Evolutionary conservation across 2,113 vertebrate genomes (phyloP), one percentile per base, ranked within the genome.

Genomic region (Raja brachyura): DNA sequence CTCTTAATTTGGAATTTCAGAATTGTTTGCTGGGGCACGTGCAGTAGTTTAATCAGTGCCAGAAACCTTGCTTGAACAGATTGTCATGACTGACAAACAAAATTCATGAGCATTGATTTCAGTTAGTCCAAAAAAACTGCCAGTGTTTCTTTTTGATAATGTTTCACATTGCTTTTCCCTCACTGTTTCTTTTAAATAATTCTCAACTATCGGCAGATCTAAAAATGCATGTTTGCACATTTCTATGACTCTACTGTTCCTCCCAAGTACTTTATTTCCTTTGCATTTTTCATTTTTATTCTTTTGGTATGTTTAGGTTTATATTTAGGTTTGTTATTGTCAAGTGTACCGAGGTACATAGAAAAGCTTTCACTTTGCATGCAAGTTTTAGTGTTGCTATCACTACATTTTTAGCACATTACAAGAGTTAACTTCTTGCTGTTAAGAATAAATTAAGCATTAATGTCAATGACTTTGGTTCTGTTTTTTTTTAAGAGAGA

Each of bases 1-100:
- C 90, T 92, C 68, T 74, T 92, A 70, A 92, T 92, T 92, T 92
- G 39, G 90, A 92, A 92, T 92, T 73, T 73, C 66, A 92, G 39
- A 92, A 92, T 73, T 33, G 20, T 74, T 92, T 92, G 66, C 90
- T 48, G 8, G 33, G 70, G 90, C 90, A 73, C 33, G 66, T 70
- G 90, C 63, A 14, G 31, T 48, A 73, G 90, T 92, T 73, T 92
- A 92, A 92, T 92, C 66, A 74, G 90, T 66, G 66, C 39, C 39
- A 92, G 90, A 92, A 92, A 70, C 33, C 90, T 74, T 92, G 33
- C 90, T 74, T 92, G 68, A 92, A 33, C 90, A 73, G 66, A 92
- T 48, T 92, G 86, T 48, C 66, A 92, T 92, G 66, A 92, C 68
- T 74, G 66, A 54, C 90, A 92, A 92, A 92, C 68, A 33, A 74